phyloP scores from a whole-genome alignment of 2,797 vertebrate genomes.

The Pseudocheirus occidentalis region DNA sequence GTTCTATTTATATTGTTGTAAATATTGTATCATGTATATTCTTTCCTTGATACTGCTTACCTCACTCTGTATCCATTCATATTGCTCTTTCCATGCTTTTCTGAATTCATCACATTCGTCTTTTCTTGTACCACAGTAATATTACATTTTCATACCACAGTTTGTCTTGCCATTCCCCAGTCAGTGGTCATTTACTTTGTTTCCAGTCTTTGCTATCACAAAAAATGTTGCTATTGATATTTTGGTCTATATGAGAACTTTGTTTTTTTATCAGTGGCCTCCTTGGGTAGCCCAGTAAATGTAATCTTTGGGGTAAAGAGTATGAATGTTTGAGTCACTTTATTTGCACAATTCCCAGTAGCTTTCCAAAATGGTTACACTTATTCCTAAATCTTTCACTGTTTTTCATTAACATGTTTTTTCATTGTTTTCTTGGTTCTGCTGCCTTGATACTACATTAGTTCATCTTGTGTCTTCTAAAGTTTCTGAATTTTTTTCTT shows the following conservation, averaged over 20 bases:
- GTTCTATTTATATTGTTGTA: neutral
- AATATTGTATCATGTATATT: neutral
- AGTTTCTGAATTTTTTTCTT: neutral
- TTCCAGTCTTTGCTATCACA: neutral
- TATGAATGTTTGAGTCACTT: neutral
- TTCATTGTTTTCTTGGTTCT: neutral
- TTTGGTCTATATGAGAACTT: neutral
- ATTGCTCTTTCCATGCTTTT: neutral
- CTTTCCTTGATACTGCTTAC: neutral
- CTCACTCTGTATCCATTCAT: neutral
- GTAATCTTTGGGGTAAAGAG: neutral
- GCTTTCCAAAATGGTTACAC: neutral
- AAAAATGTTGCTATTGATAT: neutral
- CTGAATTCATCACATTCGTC: neutral
- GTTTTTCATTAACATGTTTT: neutral
- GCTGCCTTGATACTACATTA: neutral
- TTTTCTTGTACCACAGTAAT: neutral
- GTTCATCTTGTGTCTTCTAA: neutral
- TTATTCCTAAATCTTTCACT: neutral
- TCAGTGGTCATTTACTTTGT: neutral
- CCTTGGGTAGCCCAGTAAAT: neutral
- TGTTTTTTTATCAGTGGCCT: neutral
- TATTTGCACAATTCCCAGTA: neutral
- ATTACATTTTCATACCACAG: neutral
- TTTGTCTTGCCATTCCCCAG: neutral